A percentile compares a stretch with the other conserved stretches of the same genome.
These are phyloP conservation scores for Ormyrus labotus DNA, from an alignment of 2,888 invertebrate species.

Conservation along the genomic window DNA sequence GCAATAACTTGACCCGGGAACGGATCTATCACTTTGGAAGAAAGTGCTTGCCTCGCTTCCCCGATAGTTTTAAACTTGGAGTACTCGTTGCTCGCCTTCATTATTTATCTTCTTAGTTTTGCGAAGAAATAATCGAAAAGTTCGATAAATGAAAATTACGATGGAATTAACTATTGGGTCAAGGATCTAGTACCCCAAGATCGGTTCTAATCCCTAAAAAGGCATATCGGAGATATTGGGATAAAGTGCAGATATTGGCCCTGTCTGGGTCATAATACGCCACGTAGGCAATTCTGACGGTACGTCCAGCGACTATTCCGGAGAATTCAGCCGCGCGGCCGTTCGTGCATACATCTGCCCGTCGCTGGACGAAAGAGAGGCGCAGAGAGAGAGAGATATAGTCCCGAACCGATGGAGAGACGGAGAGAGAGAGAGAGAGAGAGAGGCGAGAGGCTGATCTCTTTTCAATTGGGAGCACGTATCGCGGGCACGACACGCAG, in stretches of 20 bases:
- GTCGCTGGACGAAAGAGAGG: neutral
- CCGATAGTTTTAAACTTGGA: no score
- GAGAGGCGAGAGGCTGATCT: neutral
- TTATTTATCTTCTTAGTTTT: no score
- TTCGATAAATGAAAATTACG: no score
- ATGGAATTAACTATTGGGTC: no score
- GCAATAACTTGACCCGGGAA: no score
- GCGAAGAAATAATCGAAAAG: no score
- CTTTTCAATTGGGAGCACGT: constrained; percentile 41
- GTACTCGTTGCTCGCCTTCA: no score
- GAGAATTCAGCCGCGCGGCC: no score
- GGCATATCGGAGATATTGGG: neutral
- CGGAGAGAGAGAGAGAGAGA: neutral
- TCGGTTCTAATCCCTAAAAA: neutral
- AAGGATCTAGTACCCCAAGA: no score
- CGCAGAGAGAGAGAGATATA: neutral
- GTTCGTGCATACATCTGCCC: no score
- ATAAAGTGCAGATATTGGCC: constrained; percentile 38
- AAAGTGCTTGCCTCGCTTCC: no score
- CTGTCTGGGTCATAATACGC: constrained; percentile 27
- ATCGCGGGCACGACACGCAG: constrained; percentile 1
- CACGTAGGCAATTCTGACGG: constrained; percentile 22
- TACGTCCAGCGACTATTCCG: constrained; percentile 12
- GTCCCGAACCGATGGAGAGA: neutral
- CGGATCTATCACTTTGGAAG: no score